phyloP scores from a whole-genome alignment of 2,113 vertebrate species.

The Oncorhynchus masou region DNA sequence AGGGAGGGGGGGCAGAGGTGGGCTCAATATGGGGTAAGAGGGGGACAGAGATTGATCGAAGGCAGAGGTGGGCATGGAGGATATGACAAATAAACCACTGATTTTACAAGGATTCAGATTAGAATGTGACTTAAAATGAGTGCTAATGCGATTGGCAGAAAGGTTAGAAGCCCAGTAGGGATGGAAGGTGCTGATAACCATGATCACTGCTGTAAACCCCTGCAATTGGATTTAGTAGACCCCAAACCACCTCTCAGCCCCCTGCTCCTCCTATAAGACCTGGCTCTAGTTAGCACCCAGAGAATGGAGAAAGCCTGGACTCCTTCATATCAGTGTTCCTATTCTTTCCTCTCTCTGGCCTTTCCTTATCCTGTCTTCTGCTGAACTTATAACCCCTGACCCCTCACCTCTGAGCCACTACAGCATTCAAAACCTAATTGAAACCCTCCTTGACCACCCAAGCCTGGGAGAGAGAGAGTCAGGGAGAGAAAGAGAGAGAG shows the following conservation, averaged over 20 bases:
- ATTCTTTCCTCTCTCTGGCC: slow-evolving; percentile 31
- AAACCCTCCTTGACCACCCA: slow-evolving; percentile 60
- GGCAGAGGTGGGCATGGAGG: neutral
- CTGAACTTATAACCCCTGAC: slow-evolving; percentile 61
- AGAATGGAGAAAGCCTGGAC: slow-evolving; percentile 25
- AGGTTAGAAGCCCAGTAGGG: slow-evolving; percentile 60
- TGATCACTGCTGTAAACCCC: slow-evolving; percentile 65
- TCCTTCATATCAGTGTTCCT: neutral
- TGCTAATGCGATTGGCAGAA: slow-evolving; percentile 57
- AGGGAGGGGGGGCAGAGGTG: neutral
- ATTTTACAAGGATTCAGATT: slow-evolving; percentile 55
- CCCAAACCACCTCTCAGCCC: neutral
- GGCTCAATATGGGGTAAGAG: slow-evolving; percentile 26
- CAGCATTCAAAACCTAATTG: slow-evolving; percentile 76
- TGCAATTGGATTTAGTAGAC: slow-evolving; percentile 52
- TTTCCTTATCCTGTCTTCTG: slow-evolving; percentile 1
- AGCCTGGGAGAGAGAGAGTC: slow-evolving; percentile 53
- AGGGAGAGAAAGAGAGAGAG: slow-evolving; percentile 51
- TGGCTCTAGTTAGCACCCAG: slow-evolving; percentile 6
- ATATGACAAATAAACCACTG: slow-evolving; percentile 45
- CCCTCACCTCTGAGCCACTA: slow-evolving; percentile 72
- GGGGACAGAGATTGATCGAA: slow-evolving; percentile 8
- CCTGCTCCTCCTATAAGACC: slow-evolving; percentile 23
- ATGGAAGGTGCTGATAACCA: slow-evolving; percentile 69
- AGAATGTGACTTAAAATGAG: slow-evolving; percentile 41